Evolutionary conservation across 2,113 vertebrate genomes (phyloP).

Genomic region (Uria lomvia): DNA sequence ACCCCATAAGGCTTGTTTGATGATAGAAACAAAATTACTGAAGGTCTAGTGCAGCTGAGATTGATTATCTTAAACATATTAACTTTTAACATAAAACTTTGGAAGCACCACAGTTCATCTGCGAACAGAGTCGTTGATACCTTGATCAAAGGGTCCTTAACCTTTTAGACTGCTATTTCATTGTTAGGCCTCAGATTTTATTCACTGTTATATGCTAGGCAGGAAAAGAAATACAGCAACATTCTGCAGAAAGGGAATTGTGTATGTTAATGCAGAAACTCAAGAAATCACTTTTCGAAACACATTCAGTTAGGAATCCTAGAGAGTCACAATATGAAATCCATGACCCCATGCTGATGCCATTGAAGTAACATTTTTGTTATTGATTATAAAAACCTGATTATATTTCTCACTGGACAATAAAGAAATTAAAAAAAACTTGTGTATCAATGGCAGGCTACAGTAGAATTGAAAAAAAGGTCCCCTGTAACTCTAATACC

Average conservation of each 20-base stretch:
- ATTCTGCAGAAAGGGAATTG: neutral
- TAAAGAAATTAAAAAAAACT: neutral
- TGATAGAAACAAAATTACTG: constrained; percentile 53
- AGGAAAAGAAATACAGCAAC: neutral
- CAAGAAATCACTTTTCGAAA: neutral
- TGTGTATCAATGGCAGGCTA: neutral
- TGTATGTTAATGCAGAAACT: neutral
- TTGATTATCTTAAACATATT: constrained; percentile 48
- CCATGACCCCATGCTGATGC: neutral
- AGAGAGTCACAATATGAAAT: neutral
- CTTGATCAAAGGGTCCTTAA: neutral
- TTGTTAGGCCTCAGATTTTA: neutral
- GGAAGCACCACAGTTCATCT: neutral
- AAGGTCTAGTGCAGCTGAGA: constrained; percentile 14
- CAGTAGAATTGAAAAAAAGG: rapidly evolving
- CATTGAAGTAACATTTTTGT: neutral
- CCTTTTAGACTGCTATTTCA: neutral
- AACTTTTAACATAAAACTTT: constrained; percentile 52
- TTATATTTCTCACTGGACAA: neutral
- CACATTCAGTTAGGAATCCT: neutral
- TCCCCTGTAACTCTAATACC: neutral
- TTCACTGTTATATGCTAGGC: neutral
- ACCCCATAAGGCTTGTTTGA: constrained; percentile 41
- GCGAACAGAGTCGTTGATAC: neutral
- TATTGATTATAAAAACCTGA: neutral